Evolutionary conservation across 2,113 vertebrate species (phyloP), one percentile per base, ranked within the genome.

Genomic region (Eurystomus gularis): DNA sequence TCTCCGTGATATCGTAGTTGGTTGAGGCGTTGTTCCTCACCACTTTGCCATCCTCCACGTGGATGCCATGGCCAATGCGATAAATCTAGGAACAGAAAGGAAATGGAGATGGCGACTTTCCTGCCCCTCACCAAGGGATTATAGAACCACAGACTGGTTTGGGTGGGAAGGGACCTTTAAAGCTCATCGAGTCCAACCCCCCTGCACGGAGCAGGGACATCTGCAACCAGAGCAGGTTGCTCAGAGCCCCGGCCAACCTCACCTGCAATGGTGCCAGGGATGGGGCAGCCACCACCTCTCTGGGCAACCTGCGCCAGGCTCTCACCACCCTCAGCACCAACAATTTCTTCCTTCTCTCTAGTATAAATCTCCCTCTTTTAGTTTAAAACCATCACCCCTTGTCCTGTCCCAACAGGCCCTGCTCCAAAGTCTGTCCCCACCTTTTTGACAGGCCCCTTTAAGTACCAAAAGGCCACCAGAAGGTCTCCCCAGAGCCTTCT

Each of bases 1-100:
- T 98, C 92, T 98, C 97, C 0, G 98, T 98, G 52, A 98, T 26
- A 0, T 98, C 98, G 0, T 98, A 98, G 96, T 95, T 92, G 0
- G 98, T 98, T 2, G 98, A 95, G 2, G 98, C 98, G 0, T 98
- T 98, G 96, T 98, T 98, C 96, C 75, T 98, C 76, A 98, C 97
- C 93, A 98, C 52, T 37, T 98, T 98, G 76, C 98, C 98, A 1
- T 98, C 98, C 65, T 98, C 95, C 54, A 96, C 62, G 1, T 98
- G 98, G 91, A 98, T 83, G 44, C 98, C 98, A 0, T 4, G 94
- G 78, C 98, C 98, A 5, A 98, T 86, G 40, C 97, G 98, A 94
- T 98, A 98, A 93, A 98, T 98, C 98, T 98, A 71, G 66, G 26
- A 42, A 31, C 29, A 58, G 48, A 68, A 21, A 55, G 29, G 52